A percentile compares a stretch with the other conserved stretches of the same genome.
Conservation (phyloP, 2,113 vertebrate species). For the Cyprinodon brontotheroides region DNA sequence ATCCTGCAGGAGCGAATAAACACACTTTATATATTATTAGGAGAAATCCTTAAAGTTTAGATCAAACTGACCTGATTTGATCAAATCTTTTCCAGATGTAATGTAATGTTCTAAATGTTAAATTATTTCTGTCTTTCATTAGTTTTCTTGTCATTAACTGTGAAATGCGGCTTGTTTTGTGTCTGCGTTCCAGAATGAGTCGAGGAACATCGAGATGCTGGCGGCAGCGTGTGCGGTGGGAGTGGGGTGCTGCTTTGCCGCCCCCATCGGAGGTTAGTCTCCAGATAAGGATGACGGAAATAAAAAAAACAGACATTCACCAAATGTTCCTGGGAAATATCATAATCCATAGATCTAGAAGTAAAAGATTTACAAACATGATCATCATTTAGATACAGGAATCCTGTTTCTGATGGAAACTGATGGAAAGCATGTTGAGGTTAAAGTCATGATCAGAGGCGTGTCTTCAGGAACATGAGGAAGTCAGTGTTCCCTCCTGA, state of each 20-base stretch:
- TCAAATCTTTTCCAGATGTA: too few species aligned
- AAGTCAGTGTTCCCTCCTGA: neutral
- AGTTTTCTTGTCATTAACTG: neutral
- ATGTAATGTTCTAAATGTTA: neutral
- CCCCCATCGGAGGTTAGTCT: constrained; percentile 91
- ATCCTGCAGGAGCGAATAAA: neutral
- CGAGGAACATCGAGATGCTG: constrained; percentile 94
- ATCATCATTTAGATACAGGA: too few species aligned
- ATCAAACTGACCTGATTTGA: too few species aligned
- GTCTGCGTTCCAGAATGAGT: constrained; percentile 75
- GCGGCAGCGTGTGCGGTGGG: constrained; percentile 92
- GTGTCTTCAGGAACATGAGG: neutral
- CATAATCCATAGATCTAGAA: too few species aligned
- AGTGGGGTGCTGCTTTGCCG: constrained; percentile 93
- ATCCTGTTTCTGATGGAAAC: too few species aligned
- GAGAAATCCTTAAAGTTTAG: too few species aligned
- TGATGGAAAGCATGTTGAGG: too few species aligned
- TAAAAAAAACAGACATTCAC: neutral
- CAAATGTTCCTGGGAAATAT: too few species aligned
- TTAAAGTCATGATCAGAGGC: neutral
- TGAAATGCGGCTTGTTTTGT: neutral
- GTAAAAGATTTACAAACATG: too few species aligned
- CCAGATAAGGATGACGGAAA: neutral
- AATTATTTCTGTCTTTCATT: neutral
- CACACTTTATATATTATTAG: too few species aligned